phyloP scores from a whole-genome alignment of 2,888 invertebrate species.

The Chloromyia formosa region DNA sequence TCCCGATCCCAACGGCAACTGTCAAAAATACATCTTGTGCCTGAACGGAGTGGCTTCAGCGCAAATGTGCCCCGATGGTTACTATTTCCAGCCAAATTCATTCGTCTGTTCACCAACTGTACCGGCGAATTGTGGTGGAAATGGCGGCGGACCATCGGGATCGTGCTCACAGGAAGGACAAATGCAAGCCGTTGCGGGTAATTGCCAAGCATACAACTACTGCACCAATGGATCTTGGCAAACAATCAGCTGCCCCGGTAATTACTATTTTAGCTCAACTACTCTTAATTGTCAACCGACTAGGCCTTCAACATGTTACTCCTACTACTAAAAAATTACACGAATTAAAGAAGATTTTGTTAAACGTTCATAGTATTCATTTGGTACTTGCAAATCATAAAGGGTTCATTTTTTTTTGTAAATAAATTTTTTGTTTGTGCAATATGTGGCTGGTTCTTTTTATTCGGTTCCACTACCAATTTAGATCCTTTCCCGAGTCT shows the following conservation, averaged over 20 bases:
- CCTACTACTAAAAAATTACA: too few species aligned
- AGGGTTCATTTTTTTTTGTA: too few species aligned
- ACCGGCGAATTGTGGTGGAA: not conserved
- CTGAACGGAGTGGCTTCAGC: not conserved
- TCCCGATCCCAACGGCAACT: not conserved
- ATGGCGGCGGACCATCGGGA: not conserved
- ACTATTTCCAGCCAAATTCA: not conserved
- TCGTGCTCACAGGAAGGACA: not conserved
- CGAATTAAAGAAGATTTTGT: too few species aligned
- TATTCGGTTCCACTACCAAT: too few species aligned
- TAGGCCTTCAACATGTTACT: not conserved
- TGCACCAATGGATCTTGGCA: not conserved
- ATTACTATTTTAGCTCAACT: not conserved
- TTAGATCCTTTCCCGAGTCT: too few species aligned
- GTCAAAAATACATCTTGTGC: slow-evolving; percentile 20
- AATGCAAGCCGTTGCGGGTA: not conserved
- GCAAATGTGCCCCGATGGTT: slow-evolving; percentile 22
- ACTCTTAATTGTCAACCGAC: not conserved
- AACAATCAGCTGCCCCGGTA: not conserved
- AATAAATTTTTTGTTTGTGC: too few species aligned
- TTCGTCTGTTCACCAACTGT: not conserved
- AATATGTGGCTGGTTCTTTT: too few species aligned
- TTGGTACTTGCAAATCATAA: too few species aligned
- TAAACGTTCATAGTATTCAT: too few species aligned
- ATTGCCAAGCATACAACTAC: slow-evolving; percentile 5